phyloP scores from a whole-genome alignment of 2,888 invertebrate genomes.

The Ganaspis brasiliensis region DNA sequence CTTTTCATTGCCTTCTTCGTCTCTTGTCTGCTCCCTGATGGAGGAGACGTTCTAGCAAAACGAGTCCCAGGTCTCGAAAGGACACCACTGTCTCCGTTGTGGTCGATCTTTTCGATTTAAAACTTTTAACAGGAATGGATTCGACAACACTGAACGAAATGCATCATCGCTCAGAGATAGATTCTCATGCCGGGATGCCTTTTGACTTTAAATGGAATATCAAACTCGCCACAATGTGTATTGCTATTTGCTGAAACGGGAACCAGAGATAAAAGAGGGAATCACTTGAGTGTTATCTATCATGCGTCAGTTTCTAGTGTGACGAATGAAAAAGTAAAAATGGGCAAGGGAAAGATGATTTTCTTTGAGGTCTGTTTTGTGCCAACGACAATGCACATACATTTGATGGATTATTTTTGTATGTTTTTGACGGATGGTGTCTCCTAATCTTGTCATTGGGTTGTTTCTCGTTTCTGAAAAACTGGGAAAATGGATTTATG shows the following conservation, averaged over 20 bases:
- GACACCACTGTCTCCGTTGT: constrained; percentile 21
- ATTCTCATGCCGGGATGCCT: constrained; percentile 20
- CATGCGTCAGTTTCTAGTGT: constrained; percentile 25
- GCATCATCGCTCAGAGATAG: constrained; percentile 26
- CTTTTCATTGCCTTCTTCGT: constrained; percentile 32
- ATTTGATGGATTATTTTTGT: constrained; percentile 18
- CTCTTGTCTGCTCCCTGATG: constrained; percentile 35
- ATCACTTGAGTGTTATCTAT: constrained; percentile 38
- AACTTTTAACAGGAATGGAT: constrained; percentile 59
- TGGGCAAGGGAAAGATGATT: constrained; percentile 24
- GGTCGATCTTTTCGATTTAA: constrained; percentile 66
- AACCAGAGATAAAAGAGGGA: not conserved
- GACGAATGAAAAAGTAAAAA: constrained; percentile 31
- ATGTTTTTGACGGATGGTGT: not conserved
- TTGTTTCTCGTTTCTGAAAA: not conserved
- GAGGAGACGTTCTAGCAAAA: not conserved
- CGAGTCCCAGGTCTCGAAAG: constrained; percentile 13
- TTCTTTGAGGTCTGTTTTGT: constrained; percentile 28
- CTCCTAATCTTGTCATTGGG: constrained; percentile 1
- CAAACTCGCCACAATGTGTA: constrained; percentile 26
- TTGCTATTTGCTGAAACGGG: not conserved
- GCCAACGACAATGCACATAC: constrained; percentile 2
- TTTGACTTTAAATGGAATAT: constrained; percentile 41
- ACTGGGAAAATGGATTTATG: not conserved
- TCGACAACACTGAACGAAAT: constrained; percentile 41